Evolutionary conservation across 2,888 invertebrate species (phyloP).

Genomic region (Cerceris ruficornis): DNA sequence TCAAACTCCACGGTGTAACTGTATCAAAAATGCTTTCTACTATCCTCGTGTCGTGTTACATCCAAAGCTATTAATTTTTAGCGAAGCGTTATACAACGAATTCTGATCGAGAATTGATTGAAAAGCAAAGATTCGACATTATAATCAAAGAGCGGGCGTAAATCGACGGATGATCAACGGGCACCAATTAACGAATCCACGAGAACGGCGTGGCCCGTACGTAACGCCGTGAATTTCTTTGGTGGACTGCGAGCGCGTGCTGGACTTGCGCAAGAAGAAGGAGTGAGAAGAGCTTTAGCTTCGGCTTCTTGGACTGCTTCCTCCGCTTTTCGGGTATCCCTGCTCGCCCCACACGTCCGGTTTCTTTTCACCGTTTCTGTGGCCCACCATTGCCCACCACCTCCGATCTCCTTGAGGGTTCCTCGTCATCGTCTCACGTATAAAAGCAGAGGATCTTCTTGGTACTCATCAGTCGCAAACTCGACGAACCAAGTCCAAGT

Average conservation of each 20-base stretch:
- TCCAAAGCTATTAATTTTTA: too few species aligned
- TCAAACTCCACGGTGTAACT: too few species aligned
- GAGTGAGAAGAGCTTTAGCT: constrained; percentile 37
- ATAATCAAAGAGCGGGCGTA: background rate
- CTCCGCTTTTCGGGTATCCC: constrained; percentile 55
- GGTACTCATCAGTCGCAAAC: constrained; percentile 75
- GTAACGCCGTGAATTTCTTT: constrained; percentile 5
- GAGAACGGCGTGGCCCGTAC: background rate
- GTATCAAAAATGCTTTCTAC: too few species aligned
- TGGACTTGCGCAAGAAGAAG: constrained; percentile 47
- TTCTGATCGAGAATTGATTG: too few species aligned
- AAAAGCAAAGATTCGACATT: too few species aligned
- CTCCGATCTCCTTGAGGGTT: constrained; percentile 70
- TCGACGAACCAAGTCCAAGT: constrained; percentile 65
- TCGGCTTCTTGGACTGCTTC: constrained; percentile 26
- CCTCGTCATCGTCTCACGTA: constrained; percentile 63
- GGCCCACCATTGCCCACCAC: constrained; percentile 60
- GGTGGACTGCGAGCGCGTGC: background rate
- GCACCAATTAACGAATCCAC: constrained; percentile 14
- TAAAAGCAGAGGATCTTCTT: constrained; percentile 75
- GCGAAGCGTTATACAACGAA: too few species aligned
- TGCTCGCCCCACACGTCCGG: constrained; percentile 54
- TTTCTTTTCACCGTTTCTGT: constrained; percentile 65
- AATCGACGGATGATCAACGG: constrained; percentile 1
- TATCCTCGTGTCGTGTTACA: too few species aligned